A percentile compares a stretch with the other conserved stretches of the same genome.
These are phyloP conservation scores for Amiota mariae DNA, from an alignment of 2,888 invertebrate genomes.

Conservation along the genomic window DNA sequence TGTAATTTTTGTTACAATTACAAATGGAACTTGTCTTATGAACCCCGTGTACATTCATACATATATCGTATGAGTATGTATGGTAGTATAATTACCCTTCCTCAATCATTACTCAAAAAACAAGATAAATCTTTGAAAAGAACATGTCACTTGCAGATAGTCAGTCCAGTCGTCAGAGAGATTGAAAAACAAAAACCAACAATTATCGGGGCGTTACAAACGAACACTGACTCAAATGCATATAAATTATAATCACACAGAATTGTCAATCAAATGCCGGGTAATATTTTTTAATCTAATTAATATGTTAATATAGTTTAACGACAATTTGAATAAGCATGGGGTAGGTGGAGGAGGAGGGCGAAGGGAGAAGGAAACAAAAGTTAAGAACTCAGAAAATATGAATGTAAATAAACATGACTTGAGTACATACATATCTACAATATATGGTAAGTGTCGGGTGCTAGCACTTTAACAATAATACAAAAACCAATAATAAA, in stretches of 20 bases:
- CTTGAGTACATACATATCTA: neutral
- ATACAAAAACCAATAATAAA: too few relatives aligned
- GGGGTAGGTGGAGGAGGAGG: neutral
- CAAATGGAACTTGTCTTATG: too few relatives aligned
- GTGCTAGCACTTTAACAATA: neutral
- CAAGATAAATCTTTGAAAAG: neutral
- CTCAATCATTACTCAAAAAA: neutral
- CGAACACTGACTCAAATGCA: conserved; percentile 27
- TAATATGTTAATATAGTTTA: conserved; percentile 12
- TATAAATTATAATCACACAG: conserved; percentile 66
- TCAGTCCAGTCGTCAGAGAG: neutral
- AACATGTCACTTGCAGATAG: neutral
- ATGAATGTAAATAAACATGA: neutral
- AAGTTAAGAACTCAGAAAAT: neutral
- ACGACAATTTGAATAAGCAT: neutral
- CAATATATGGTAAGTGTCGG: too few relatives aligned
- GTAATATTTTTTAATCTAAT: conserved; percentile 12
- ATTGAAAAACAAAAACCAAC: conserved; percentile 4
- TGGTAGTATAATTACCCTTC: too few relatives aligned
- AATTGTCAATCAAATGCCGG: conserved; percentile 56
- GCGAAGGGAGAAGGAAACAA: neutral
- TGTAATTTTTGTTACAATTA: too few relatives aligned
- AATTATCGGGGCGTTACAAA: conserved; percentile 21
- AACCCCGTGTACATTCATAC: too few relatives aligned
- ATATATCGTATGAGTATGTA: too few relatives aligned